Conservation (phyloP, 2,797 vertebrate genomes). For the Gymnothorax javanicus region DNA sequence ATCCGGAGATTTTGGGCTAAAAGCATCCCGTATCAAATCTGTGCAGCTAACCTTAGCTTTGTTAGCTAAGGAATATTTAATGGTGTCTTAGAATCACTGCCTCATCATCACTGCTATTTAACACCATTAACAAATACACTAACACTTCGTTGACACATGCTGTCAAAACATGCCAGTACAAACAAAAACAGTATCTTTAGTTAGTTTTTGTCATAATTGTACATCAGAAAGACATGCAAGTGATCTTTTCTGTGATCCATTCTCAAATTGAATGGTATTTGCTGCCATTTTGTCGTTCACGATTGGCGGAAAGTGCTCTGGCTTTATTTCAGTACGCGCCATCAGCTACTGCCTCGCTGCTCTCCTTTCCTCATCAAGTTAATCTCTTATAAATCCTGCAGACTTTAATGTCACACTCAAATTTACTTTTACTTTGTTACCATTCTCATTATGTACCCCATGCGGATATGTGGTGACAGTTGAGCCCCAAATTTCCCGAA, state of each 20-base stretch:
- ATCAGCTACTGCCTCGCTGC: slow-evolving; percentile 41
- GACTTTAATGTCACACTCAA: slow-evolving; percentile 38
- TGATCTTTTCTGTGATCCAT: not conserved
- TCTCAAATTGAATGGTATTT: not conserved
- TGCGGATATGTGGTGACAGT: not conserved
- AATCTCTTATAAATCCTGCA: slow-evolving; percentile 31
- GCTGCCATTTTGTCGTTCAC: not conserved
- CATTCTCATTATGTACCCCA: not conserved
- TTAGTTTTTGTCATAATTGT: too few species aligned
- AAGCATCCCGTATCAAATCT: too few species aligned
- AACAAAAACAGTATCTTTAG: too few species aligned
- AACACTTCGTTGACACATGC: too few species aligned
- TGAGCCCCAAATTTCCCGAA: not conserved
- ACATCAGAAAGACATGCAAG: too few species aligned
- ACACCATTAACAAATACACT: too few species aligned
- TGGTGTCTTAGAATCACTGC: too few species aligned
- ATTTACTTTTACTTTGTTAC: slow-evolving; percentile 38
- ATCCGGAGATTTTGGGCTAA: too few species aligned
- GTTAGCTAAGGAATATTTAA: too few species aligned
- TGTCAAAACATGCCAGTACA: too few species aligned
- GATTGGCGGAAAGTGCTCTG: not conserved
- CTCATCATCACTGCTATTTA: too few species aligned
- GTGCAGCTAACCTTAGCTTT: too few species aligned
- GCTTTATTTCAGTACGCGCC: not conserved
- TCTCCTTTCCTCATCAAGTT: slow-evolving; percentile 33